Evolutionary conservation across 2,113 vertebrate genomes (phyloP).

Genomic region (Ascaphus truei): DNA sequence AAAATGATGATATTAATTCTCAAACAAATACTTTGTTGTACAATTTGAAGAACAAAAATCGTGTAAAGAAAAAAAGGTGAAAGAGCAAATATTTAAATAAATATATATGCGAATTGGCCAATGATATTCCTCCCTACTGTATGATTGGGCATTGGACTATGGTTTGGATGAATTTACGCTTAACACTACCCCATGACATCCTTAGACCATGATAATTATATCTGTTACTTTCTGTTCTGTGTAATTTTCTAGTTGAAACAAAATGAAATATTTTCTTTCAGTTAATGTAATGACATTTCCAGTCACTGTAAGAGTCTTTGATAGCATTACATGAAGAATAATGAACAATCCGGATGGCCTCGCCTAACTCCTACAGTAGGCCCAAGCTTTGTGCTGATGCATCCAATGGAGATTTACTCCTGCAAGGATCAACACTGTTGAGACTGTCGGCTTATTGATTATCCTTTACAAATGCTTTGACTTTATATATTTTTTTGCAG

Average conservation of each 20-base stretch:
- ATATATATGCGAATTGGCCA: too few relatives aligned
- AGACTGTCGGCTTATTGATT: conserved; percentile 64
- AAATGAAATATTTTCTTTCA: conserved; percentile 53
- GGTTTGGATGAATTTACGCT: too few relatives aligned
- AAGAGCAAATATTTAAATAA: too few relatives aligned
- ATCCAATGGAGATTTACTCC: conserved; percentile 52
- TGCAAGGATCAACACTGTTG: conserved; percentile 54
- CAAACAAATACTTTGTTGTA: too few relatives aligned
- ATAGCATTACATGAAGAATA: conserved; percentile 41
- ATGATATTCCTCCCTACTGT: too few relatives aligned
- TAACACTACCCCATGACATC: conserved; percentile 58
- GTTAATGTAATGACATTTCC: conserved; percentile 62
- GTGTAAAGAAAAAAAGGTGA: too few relatives aligned
- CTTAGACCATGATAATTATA: conserved; percentile 49
- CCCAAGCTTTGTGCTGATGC: conserved; percentile 29
- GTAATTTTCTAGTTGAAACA: conserved; percentile 47
- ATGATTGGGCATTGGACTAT: too few relatives aligned
- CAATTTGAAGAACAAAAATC: too few relatives aligned
- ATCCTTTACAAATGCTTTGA: conserved; percentile 67
- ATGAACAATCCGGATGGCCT: conserved; percentile 54
- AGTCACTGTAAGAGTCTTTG: conserved; percentile 39
- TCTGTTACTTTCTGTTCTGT: conserved; percentile 57
- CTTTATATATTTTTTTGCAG: conserved; percentile 54
- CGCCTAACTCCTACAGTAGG: conserved; percentile 25
- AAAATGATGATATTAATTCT: too few relatives aligned